Percentiles rank a stretch among this genome's conserved stretches.
phyloP scores from a whole-genome alignment of 2,797 vertebrate genomes.

The Graptemys geographica region DNA sequence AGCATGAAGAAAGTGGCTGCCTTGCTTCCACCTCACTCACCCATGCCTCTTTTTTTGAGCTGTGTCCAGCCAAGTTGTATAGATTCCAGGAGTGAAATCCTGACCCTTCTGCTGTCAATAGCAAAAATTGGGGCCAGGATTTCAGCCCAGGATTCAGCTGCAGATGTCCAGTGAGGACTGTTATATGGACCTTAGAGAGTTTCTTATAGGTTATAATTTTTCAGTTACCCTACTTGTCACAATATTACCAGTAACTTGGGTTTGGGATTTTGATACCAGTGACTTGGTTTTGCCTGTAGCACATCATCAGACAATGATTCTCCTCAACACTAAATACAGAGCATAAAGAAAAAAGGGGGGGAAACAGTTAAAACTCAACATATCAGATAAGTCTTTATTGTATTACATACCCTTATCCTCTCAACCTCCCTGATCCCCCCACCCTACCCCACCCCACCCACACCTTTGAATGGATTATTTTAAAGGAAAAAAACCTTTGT shows the following conservation, averaged over 20 bases:
- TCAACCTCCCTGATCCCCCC: too few relatives aligned
- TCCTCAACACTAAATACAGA: not conserved
- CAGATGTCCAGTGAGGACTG: not conserved
- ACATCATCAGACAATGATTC: not conserved
- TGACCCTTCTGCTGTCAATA: not conserved
- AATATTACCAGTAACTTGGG: not conserved
- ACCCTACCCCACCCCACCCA: too few relatives aligned
- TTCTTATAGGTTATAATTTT: not conserved
- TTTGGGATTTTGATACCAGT: not conserved
- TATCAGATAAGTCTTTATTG: too few relatives aligned
- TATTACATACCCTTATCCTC: too few relatives aligned
- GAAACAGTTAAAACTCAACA: too few relatives aligned
- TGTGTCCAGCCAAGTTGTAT: not conserved
- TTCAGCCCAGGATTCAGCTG: not conserved
- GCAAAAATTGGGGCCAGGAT: not conserved
- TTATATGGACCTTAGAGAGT: not conserved
- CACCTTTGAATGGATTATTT: too few relatives aligned
- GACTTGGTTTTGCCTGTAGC: not conserved
- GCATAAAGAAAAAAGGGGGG: not conserved
- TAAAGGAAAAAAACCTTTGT: too few relatives aligned
- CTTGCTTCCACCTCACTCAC: not conserved
- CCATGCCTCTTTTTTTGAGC: not conserved
- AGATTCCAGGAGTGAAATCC: not conserved
- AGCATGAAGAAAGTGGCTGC: not conserved
- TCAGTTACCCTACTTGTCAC: not conserved